These are phyloP conservation scores for Oenanthe oenanthe DNA, from an alignment of 2,113 vertebrate genomes.

Conservation along the genomic window DNA sequence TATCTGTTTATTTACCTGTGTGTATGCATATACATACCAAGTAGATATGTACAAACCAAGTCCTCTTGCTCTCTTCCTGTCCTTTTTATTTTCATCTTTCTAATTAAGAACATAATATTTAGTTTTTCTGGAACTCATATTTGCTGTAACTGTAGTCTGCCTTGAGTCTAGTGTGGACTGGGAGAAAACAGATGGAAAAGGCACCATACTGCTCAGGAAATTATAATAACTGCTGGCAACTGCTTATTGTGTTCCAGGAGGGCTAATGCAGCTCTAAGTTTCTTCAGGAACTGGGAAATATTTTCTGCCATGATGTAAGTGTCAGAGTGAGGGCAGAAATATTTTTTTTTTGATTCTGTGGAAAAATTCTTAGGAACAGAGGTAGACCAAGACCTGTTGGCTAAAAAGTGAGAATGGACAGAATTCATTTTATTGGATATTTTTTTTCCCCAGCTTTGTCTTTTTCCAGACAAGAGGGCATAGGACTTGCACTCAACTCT, in stretches of 20 bases:
- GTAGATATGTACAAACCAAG: not conserved
- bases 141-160: not conserved
- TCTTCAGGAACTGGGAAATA: not conserved
- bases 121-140: not conserved
- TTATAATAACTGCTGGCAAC: not conserved
- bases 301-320: not conserved
- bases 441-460: not conserved
- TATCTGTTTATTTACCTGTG: not conserved
- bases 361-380: not conserved
- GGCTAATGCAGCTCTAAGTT: not conserved
- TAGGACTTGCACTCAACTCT: not conserved
- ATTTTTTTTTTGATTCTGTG: not conserved
- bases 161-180: not conserved
- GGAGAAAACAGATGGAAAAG: not conserved
- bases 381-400: not conserved
- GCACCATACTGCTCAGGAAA: not conserved
- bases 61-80: not conserved
- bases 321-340: not conserved
- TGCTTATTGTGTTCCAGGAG: not conserved
- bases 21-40: not conserved
- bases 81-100: not conserved
- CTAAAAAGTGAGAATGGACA: not conserved
- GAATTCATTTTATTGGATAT: not conserved
- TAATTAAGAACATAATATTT: not conserved
- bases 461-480: not conserved